phyloP scores from a whole-genome alignment of 1,140 invertebrate genomes.

The Heliconius melpomene region DNA sequence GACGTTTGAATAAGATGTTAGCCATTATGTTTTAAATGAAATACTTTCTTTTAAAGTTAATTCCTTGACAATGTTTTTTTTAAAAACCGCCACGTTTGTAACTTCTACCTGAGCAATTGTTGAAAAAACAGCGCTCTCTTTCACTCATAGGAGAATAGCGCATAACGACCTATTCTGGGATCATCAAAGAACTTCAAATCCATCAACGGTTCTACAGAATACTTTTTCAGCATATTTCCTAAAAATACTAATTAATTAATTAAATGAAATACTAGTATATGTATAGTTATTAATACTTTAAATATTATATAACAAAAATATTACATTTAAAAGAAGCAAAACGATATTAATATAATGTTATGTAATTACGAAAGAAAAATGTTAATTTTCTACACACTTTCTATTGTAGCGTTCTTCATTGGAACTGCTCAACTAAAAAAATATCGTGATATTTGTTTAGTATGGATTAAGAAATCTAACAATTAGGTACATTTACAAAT shows the following conservation, averaged over 20 bases:
- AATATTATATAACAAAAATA: neutral
- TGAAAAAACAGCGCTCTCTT: slow-evolving; percentile 50
- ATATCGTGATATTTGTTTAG: neutral
- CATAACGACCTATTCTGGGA: slow-evolving; percentile 53
- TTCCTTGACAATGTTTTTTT: slow-evolving; percentile 31
- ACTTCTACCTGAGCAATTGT: slow-evolving; percentile 66
- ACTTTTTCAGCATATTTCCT: slow-evolving; percentile 4
- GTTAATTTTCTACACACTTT: slow-evolving; percentile 2
- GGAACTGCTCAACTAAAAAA: neutral
- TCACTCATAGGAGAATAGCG: slow-evolving; percentile 39
- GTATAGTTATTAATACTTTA: neutral
- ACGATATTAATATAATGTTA: neutral
- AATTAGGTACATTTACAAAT: neutral
- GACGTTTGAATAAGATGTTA: neutral
- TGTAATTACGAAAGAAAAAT: slow-evolving; percentile 7
- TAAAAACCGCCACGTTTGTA: slow-evolving; percentile 46
- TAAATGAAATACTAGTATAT: neutral
- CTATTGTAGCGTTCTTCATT: neutral
- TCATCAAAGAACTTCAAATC: slow-evolving; percentile 51
- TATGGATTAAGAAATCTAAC: neutral
- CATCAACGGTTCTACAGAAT: slow-evolving; percentile 33
- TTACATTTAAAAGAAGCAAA: neutral
- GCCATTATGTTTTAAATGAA: neutral
- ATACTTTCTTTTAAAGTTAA: neutral
- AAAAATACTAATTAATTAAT: neutral